Conservation (phyloP, 2,113 vertebrate species). For the Meles meles region DNA sequence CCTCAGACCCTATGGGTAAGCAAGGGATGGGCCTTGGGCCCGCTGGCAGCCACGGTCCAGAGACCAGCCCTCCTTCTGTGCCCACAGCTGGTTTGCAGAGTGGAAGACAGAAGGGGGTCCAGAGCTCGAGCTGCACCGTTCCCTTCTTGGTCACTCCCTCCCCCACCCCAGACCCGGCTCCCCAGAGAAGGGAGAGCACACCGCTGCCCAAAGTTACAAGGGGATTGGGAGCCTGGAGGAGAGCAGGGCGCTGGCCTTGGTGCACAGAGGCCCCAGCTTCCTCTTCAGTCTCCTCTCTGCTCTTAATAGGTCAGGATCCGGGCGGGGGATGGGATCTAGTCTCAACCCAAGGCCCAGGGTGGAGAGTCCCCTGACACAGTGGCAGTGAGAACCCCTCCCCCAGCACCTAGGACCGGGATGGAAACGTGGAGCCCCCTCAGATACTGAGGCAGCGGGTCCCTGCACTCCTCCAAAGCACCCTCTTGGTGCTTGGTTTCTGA, state of each 20-base stretch:
- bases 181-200: background rate
- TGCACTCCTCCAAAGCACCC: background rate
- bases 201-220: background rate
- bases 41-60: background rate
- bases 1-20: constrained; percentile 97
- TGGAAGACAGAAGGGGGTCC: background rate
- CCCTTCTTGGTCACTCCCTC: background rate
- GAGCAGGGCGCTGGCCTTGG: background rate
- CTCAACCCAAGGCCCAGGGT: no score
- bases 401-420: background rate
- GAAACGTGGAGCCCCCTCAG: background rate
- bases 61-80: background rate
- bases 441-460: background rate
- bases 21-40: accelerated
- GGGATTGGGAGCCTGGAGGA: background rate
- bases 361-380: background rate
- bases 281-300: background rate
- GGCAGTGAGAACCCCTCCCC: background rate
- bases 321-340: background rate
- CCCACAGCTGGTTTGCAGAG: background rate
- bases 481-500: background rate
- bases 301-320: background rate
- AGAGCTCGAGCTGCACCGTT: background rate
- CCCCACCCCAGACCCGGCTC: background rate
- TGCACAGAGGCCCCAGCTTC: background rate